Base-by-base conservation (phyloP, 2,888 invertebrate species). In the Dryomyza anilis region DNA sequence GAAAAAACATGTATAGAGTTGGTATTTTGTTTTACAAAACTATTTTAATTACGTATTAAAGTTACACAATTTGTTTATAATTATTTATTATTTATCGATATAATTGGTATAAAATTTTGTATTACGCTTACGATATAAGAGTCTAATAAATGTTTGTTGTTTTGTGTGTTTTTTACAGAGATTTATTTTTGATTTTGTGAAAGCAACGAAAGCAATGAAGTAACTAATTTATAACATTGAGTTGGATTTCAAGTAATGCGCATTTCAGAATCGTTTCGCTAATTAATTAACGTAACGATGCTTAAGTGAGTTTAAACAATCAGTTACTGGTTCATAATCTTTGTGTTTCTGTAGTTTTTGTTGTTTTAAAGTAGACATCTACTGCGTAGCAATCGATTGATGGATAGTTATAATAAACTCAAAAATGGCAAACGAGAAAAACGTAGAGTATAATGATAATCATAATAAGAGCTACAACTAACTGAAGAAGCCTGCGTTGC, bases 281-380 rank as follows among this genome's bases (percentile, higher is more conserved):
- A n/a, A n/a, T n/a, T n/a, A n/a, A n/a, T n/a, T n/a, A n/a, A n/a
- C n/a, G n/a, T n/a, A n/a, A n/a, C n/a, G n/a, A n/a, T n/a, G n/a
- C n/a, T n/a, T n/a, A n/a, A n/a, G n/a, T n/a, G n/a, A n/a, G n/a
- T n/a, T n/a, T n/a, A n/a, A n/a, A n/a, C 19, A 57, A 60, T 67
- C 46, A 53, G 48, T 50, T 55, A 21, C 27, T 48, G 48, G 19
- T 46, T 59, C 8, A 21, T n/a, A 58, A 45, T 23, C 4, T 66
- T 23, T 61, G 59, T 66, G 45, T 65, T 65, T 63, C 55, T 61
- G 21, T 48, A 48, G 36, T 33, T 56, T 63, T 53, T 60, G n/a
- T 64, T 48, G 59, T 61, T 48, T 55, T 59, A 39, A n/a, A 39
- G 39, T 39, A 39, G 39, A 12, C 39, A 14, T 39, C 39, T 55